Evolutionary conservation across 1,140 invertebrate species (phyloP), one percentile per base, ranked within the genome.

Genomic region (Leptinotarsa lineolata): DNA sequence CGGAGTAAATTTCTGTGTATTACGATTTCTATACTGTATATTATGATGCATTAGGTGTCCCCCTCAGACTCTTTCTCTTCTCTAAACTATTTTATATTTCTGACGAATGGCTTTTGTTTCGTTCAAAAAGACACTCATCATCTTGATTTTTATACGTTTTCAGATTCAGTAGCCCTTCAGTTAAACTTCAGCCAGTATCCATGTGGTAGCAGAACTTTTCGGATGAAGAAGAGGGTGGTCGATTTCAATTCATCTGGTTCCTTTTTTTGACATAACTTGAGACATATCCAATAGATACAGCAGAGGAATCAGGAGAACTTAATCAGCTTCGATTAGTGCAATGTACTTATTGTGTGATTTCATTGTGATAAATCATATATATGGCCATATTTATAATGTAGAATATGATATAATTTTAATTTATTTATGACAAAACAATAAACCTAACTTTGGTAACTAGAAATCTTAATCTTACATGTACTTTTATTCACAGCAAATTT

Each of bases 171-270:
- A 54, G 48, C 48, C 59, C 24, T 69, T 64, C 74, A 24, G 75
- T 77, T 64, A 80, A 80, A 74, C 68, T 79, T 11, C 74, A 77
- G 58, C 74, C 80, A 67, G 80, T 79, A 44, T 79, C 79, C n/a
- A 80, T 81, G 79, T 81, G 80, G 80, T 81, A 70, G 79, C 59
- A 20, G 5, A 0, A 21, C n/a, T 13, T 1, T 11, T 8, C 8
- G 2, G 8, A 39, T 39, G 30, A 39, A 2, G 48, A 16, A 16
- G n/a, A 5, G 6, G 15, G 48, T 54, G 4, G 6, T 54, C 13
- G 48, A 16, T 54, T 54, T 54, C 0, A 18, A 15, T 54, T 54
- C 6, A 54, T 54, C 2, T 54, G 48, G 48, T 54, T 54, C 48
- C 15, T 54, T 54, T 54, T 54, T 54, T 54, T 18, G 48, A 13